Base-by-base conservation (phyloP, 2,888 invertebrate genomes). In the Rotaria sp. region DNA sequence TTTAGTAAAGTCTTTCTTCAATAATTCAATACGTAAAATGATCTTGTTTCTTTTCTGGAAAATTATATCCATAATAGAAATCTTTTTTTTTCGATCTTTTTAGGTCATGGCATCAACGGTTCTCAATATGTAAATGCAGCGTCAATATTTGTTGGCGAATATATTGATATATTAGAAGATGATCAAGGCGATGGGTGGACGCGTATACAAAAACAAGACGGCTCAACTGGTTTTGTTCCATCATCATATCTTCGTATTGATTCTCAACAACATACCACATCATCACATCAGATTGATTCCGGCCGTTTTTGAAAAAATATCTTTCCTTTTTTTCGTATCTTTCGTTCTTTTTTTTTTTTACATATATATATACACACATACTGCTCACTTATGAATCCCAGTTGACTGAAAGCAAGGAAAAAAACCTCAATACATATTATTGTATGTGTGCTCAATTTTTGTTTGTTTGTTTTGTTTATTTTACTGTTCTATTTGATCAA, bases 171-270 rank as follows among this genome's bases (percentile, higher is more conserved):
- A 26, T 55, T 87, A 21, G 87, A 87, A 84, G 59, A 74, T 50
- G 87, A 87, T 59, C 85, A 84, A 50, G 87, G 87, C 24, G 87
- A 87, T 45, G 87, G 87, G n/a, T 87, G 87, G 87, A 87, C 87
- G 1, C 85, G 85, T 15, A 80, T 85, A 30, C 55, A 84, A 84
- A 84, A 85, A 41, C 18, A 52, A 2, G 85, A 87, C 52, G 85
- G 85, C 15, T 45, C 59, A 80, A 41, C 59, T 13, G 87, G 87
- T 18, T 87, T 85, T 84, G 87, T 87, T 38, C 87, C 87, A 11
- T 85, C 87, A 11, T 52, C 75, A 11, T 87, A 85, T 80, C 85
- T 86, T 50, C 86, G 80, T 48, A 86, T 86, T 48, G 86, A 67
- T 67, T 30, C 67, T 38, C 67, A 67, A 67, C 35, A 67, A 35